These are phyloP conservation scores for Zaprionus vittiger DNA, from an alignment of 1,140 invertebrate genomes.

Conservation along the genomic window DNA sequence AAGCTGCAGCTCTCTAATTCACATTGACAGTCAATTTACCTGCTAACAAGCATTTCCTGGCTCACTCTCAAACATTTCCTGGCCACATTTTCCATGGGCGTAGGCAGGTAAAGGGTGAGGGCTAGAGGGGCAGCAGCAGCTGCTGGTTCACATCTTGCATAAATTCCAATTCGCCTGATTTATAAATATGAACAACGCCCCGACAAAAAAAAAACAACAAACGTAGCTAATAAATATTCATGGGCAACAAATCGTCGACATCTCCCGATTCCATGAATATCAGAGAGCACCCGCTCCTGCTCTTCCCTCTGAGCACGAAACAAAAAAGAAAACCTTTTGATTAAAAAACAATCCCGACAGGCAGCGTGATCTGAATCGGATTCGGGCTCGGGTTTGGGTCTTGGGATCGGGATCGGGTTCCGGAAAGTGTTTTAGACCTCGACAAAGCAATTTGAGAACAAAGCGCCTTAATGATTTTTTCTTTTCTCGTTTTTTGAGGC, in stretches of 20 bases:
- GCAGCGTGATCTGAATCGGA: not conserved
- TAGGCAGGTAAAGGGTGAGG: not conserved
- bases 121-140: constrained; percentile 11
- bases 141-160: constrained; percentile 29
- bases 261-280: constrained; percentile 45
- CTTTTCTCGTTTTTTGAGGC: constrained; percentile 8
- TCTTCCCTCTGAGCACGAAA: constrained; percentile 14
- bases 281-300: not conserved
- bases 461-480: constrained; percentile 41
- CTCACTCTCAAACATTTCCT: constrained; percentile 35
- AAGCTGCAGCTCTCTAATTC: constrained; percentile 46
- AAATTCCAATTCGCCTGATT: constrained; percentile 59
- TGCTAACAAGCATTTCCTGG: constrained; percentile 65
- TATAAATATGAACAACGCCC: constrained; percentile 77
- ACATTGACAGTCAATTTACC: constrained; percentile 73
- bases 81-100: constrained; percentile 23
- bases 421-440: constrained; percentile 16
- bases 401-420: not conserved
- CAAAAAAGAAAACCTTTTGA: constrained; percentile 31
- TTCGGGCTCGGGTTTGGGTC: not conserved
- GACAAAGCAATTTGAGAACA: constrained; percentile 41
- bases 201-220: constrained; percentile 35
- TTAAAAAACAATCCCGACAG: constrained; percentile 24
- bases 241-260: constrained; percentile 47
- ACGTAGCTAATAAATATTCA: constrained; percentile 72